These are phyloP conservation scores for Nomada goodeniana DNA, from an alignment of 2,888 invertebrate genomes.

Conservation along the genomic window DNA sequence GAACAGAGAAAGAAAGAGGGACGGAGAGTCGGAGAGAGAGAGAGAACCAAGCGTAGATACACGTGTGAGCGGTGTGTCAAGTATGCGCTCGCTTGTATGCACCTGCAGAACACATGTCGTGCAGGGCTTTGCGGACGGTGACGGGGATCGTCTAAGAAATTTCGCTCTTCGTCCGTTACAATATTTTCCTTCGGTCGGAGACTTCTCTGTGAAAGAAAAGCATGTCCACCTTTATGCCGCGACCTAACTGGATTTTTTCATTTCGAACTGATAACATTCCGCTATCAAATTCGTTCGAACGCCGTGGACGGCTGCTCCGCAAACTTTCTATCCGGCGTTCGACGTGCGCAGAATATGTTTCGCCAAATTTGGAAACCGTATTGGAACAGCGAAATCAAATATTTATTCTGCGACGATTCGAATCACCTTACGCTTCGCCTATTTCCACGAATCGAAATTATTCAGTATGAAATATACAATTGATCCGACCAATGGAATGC, in stretches of 20 bases:
- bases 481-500: too few relatives aligned
- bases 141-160: constrained; percentile 39
- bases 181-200: too few relatives aligned
- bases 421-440: too few relatives aligned
- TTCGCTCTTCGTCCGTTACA: background rate
- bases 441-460: too few relatives aligned
- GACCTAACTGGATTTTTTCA: background rate
- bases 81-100: constrained; percentile 36
- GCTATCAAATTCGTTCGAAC: background rate
- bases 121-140: constrained; percentile 23
- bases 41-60: background rate
- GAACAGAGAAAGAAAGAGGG: background rate
- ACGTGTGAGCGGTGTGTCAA: constrained; percentile 33
- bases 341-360: background rate
- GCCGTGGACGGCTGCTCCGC: background rate
- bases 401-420: too few relatives aligned
- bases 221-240: constrained; percentile 9
- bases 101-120: constrained; percentile 65
- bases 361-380: background rate
- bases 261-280: too few relatives aligned
- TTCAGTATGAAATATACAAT: too few relatives aligned
- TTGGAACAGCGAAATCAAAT: too few relatives aligned
- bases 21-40: background rate
- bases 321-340: background rate
- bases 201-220: too few relatives aligned